Conservation (phyloP, 2,113 vertebrate species). For the Sturnus vulgaris region DNA sequence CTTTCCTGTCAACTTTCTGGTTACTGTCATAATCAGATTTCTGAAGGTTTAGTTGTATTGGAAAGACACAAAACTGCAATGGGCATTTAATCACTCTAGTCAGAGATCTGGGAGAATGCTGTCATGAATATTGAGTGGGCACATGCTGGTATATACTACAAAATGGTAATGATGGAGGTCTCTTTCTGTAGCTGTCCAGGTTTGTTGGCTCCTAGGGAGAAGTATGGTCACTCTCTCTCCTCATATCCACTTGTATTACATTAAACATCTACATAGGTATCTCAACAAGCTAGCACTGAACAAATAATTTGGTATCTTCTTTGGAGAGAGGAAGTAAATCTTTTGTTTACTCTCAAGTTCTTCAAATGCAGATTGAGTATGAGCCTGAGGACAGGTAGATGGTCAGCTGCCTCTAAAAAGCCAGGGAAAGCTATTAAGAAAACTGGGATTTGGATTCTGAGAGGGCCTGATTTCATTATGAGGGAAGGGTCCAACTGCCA, state of each 20-base stretch:
- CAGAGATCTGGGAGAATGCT: background rate
- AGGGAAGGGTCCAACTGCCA: background rate
- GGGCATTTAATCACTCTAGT: background rate
- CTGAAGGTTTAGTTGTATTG: background rate
- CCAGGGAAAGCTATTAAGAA: background rate
- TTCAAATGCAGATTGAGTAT: background rate
- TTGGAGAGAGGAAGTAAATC: background rate
- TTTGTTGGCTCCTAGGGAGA: background rate
- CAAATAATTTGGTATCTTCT: background rate
- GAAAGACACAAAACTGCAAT: background rate
- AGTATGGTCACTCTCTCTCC: background rate
- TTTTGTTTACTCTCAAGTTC: background rate
- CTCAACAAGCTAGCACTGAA: background rate
- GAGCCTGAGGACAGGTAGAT: background rate
- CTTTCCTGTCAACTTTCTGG: slow-evolving; percentile 18
- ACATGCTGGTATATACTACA: background rate
- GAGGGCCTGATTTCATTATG: background rate
- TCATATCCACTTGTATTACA: background rate
- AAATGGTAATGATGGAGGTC: background rate
- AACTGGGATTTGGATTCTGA: background rate
- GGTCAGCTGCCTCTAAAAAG: background rate
- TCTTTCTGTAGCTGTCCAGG: background rate
- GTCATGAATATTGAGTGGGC: background rate
- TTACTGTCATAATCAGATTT: slow-evolving; percentile 39
- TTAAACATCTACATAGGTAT: background rate